These are phyloP conservation scores for Drosophila falleni DNA, from an alignment of 2,888 invertebrate species.

Conservation along the genomic window DNA sequence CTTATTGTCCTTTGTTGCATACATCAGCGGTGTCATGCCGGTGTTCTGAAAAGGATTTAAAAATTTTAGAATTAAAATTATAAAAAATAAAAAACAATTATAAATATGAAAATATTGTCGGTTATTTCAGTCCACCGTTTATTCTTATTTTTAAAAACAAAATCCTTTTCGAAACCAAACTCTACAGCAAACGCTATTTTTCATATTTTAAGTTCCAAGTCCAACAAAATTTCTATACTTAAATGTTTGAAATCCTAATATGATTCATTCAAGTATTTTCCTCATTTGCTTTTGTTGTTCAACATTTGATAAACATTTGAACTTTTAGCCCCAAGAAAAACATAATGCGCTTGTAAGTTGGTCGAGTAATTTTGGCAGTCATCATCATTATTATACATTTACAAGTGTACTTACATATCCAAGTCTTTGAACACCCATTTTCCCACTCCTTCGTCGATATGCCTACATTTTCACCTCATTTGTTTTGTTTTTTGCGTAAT, in stretches of 20 bases:
- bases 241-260: neutral
- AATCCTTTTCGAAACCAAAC: too few relatives aligned
- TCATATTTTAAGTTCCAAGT: neutral
- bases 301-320: slow-evolving; percentile 5
- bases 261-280: neutral
- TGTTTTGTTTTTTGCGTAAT: slow-evolving; percentile 38
- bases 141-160: too few relatives aligned
- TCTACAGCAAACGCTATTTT: too few relatives aligned
- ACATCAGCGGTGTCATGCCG: slow-evolving; percentile 98
- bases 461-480: slow-evolving; percentile 55
- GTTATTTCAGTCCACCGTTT: too few relatives aligned
- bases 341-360: slow-evolving; percentile 5
- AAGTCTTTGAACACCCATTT: slow-evolving; percentile 14
- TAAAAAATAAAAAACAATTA: too few relatives aligned
- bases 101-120: too few relatives aligned
- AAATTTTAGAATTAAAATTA: slow-evolving; percentile 2
- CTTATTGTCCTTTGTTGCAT: slow-evolving; percentile 97
- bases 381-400: slow-evolving; percentile 35
- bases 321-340: neutral
- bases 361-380: slow-evolving; percentile 1
- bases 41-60: slow-evolving; percentile 89
- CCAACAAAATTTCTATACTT: neutral
- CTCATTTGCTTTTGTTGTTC: neutral
- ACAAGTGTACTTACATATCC: neutral
- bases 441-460: slow-evolving; percentile 25